Evolutionary conservation across 2,797 vertebrate species (phyloP), one percentile per base, ranked within the genome.

Genomic region (Aeoliscus strigatus): DNA sequence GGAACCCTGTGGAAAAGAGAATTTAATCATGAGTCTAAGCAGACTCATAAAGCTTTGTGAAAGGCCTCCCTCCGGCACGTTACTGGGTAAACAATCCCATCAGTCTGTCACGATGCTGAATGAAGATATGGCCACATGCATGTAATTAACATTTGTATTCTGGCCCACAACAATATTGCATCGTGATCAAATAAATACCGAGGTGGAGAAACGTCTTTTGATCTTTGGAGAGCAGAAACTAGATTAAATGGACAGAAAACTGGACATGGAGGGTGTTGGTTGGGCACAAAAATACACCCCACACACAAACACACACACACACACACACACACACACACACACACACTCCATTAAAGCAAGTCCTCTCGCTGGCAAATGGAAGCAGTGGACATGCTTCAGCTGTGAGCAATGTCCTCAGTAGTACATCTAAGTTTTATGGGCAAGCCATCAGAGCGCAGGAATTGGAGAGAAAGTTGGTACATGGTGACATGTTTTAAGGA

Each of bases 121-220:
- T 81, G 60, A 79, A 78, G 60, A 78, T 71, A 75, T 80, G 60
- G 74, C 76, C 60, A 63, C 63, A 68, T 29, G 60, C 71, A 70
- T 75, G 68, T 60, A 53, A 79, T 83, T 83, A 80, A 73, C 77
- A 81, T 80, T 80, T 77, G 51, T 70, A 63, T 60, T 60, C 43
- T 27, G 44, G 40, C 60, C 24, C 47, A 30, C 8, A 26, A 60
- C 60, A 28, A 72, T 77, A 41, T 54, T 73, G 79, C 59, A 70
- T 72, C 18, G 48, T 69, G 64, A 79, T 73, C 45, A 67, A 79
- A 69, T 66, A 58, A 60, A 71, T 65, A 71, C 39, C 49, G 41
- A 71, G 52, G 4, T 43, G 38, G 70, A 53, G 57, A 71, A 27
- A 12, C 5, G 9, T 12, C 7, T 32, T 39, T 48, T 12, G 37